These are phyloP conservation scores for Oceanodroma leucorhoa DNA, from an alignment of 2,797 vertebrate genomes.

Conservation along the genomic window DNA sequence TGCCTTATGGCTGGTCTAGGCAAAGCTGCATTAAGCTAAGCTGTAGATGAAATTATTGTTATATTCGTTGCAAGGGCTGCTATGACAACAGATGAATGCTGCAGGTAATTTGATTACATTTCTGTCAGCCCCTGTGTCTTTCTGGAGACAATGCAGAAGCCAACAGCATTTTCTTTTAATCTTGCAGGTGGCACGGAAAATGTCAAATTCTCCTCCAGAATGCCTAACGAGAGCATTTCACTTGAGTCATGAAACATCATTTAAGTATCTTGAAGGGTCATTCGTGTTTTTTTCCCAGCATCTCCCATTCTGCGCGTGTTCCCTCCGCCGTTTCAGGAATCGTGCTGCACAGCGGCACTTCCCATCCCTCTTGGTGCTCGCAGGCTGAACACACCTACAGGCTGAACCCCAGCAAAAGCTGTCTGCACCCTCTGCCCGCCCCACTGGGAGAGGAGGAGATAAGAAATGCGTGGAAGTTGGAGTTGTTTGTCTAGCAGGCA, in stretches of 20 bases:
- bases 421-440: background rate
- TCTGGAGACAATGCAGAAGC: constrained; percentile 27
- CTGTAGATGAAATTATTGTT: constrained; percentile 18
- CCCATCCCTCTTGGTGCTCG: background rate
- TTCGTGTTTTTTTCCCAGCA: background rate
- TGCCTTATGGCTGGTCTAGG: background rate
- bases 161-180: constrained; percentile 39
- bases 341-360: rapidly evolving
- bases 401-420: background rate
- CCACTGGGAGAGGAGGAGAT: background rate
- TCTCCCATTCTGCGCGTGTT: rapidly evolving
- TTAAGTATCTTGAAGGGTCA: background rate
- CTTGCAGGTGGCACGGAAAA: constrained; percentile 8
- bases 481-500: background rate
- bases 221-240: constrained; percentile 8
- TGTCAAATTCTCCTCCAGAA: constrained; percentile 30
- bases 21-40: background rate
- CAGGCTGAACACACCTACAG: background rate
- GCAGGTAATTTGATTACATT: constrained; percentile 62
- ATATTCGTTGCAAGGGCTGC: constrained; percentile 38
- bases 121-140: constrained; percentile 30
- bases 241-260: background rate
- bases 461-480: background rate
- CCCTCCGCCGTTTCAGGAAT: background rate
- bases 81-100: constrained; percentile 63